Evolutionary conservation across 2,888 invertebrate species (phyloP), one percentile per base, ranked within the genome.

Genomic region (Gastrophysa polygoni): DNA sequence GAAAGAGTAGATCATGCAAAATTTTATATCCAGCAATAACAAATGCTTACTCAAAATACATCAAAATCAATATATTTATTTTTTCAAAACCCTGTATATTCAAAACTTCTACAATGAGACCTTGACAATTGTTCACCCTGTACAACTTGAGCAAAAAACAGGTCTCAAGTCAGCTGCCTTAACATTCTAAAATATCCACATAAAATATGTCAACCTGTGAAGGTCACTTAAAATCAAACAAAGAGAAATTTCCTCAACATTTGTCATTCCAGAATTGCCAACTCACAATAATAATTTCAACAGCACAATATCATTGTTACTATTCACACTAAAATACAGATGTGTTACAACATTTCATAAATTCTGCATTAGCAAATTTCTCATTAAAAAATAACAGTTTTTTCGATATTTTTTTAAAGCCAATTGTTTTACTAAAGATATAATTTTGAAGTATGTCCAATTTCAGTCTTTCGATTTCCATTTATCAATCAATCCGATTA

Each of bases 381-480:
- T 11, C 11, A 11, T 32, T 32, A 11, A 2, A 11, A 32, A 7
- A 32, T 32, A 32, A 7, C 11, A 32, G 11, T 7, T 32, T 32
- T 34, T 14, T 52, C 17, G 20, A 18, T 6, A 18, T 0, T 21
- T 43, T 28, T 54, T 65, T 61, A 65, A 65, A 67, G 65, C 68
- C 65, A 62, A 63, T 64, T 51, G 18, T 59, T 59, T 62, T 54
- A 29, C 57, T 3, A 52, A 56, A 59, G 62, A 56, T 57, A 57
- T 52, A 57, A 38, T 46, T 57, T 57, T 61, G 61, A 65, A 67
- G 65, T 68, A 69, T 67, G 65, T 67, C 67, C 63, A 64, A 64
- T 64, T 59, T 69, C 68, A 69, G 67, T 69, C 68, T 68, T 63
- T 34, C 59, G 58, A 57, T 54, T 63, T 59, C 46, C 51, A 58